phyloP scores from a whole-genome alignment of 2,797 vertebrate species.

The Melanogrammus aeglefinus region DNA sequence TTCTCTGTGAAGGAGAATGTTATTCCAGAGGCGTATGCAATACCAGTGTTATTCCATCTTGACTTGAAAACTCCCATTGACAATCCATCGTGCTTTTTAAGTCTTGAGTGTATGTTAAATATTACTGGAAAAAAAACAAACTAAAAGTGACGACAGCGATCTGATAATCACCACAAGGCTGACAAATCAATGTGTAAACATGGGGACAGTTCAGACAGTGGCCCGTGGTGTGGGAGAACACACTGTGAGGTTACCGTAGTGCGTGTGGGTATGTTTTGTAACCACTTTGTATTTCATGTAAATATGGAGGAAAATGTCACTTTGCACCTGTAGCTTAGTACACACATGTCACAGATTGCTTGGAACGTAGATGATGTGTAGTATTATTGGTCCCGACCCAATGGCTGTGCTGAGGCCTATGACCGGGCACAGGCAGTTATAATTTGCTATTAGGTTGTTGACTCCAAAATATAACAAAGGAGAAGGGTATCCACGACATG shows the following conservation, averaged over 20 bases:
- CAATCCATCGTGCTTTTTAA: slow-evolving; percentile 46
- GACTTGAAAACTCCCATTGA: slow-evolving; percentile 66
- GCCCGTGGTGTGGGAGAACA: slow-evolving; percentile 50
- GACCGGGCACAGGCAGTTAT: slow-evolving; percentile 2
- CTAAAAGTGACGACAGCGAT: slow-evolving; percentile 28
- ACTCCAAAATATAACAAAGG: not conserved
- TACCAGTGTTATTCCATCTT: slow-evolving; percentile 57
- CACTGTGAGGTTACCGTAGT: slow-evolving; percentile 42
- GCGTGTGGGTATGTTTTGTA: slow-evolving; percentile 38
- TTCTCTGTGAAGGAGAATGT: slow-evolving; percentile 22
- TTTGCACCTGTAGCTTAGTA: slow-evolving; percentile 69
- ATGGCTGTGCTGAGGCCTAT: not conserved
- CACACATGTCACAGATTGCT: slow-evolving; percentile 71
- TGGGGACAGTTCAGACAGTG: slow-evolving; percentile 16
- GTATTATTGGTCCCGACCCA: not conserved
- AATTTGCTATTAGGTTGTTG: slow-evolving; percentile 1
- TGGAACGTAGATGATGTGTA: slow-evolving; percentile 53
- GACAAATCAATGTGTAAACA: slow-evolving; percentile 67
- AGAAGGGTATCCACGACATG: slow-evolving; percentile 6
- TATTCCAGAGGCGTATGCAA: slow-evolving; percentile 41
- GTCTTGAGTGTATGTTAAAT: slow-evolving; percentile 50
- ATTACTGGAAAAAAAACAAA: slow-evolving; percentile 70
- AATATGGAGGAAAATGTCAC: slow-evolving; percentile 67
- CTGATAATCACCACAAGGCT: not conserved
- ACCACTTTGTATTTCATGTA: slow-evolving; percentile 62